phyloP scores from a whole-genome alignment of 92 coral and sea anemone species.

The Heteractis magnifica region DNA sequence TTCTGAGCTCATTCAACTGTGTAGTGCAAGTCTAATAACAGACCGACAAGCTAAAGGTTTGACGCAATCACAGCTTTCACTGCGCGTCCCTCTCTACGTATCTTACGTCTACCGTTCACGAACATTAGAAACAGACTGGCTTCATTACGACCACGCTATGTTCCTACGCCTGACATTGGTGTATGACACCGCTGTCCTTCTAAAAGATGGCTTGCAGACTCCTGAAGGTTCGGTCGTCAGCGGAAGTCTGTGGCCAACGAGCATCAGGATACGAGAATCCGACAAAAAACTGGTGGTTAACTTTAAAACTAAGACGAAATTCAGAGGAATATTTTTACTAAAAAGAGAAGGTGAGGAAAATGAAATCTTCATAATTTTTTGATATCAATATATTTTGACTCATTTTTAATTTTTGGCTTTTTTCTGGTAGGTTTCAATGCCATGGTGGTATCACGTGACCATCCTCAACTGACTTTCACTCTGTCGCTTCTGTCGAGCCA shows the following conservation, averaged over 20 bases:
- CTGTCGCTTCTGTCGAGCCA: conserved; percentile 73
- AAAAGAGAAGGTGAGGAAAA: conserved; percentile 65
- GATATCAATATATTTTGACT: neutral
- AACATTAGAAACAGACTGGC: conserved; percentile 73
- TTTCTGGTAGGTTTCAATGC: conserved; percentile 50
- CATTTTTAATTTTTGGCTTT: neutral
- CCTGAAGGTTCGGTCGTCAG: conserved; percentile 78
- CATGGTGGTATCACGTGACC: conserved; percentile 96
- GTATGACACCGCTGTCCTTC: conserved; percentile 95
- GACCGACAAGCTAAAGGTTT: conserved; percentile 72
- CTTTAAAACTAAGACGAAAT: conserved; percentile 90
- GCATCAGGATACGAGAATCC: conserved; percentile 68
- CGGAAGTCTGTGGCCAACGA: conserved; percentile 86
- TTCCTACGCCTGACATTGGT: conserved; percentile 82
- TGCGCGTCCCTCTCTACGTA: conserved; percentile 89
- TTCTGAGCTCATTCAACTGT: conserved; percentile 82
- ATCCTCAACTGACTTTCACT: conserved; percentile 80
- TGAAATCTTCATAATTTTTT: too few species aligned
- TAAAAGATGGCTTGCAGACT: conserved; percentile 92
- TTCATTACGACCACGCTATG: conserved; percentile 90
- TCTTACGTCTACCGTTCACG: conserved; percentile 84
- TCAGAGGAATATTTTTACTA: conserved; percentile 78
- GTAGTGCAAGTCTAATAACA: conserved; percentile 74
- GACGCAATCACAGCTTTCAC: conserved; percentile 85
- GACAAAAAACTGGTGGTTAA: conserved; percentile 91